Base-by-base conservation (phyloP, 2,888 invertebrate genomes). In the Thelaira solivaga region DNA sequence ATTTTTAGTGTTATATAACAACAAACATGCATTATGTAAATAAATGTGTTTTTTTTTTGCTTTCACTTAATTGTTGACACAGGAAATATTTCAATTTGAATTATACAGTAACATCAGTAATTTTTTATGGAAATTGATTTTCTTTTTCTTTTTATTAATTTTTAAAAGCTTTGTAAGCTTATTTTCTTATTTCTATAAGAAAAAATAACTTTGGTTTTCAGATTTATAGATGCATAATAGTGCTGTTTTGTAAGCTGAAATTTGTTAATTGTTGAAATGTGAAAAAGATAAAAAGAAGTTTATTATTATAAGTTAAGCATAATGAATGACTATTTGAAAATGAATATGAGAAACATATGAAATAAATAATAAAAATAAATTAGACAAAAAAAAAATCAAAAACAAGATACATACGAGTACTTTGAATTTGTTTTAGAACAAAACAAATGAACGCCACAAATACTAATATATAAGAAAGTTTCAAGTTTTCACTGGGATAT, bases 211-310 rank as follows among this genome's bases (percentile, higher is more conserved):
- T n/a, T n/a, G 11, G 26, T 31, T 53, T 43, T 20, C 29, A 77
- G 81, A 83, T 84, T 89, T 89, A 89, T 71, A 89, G 88, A 86
- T 89, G 89, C 89, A 89, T 89, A 82, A 89, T 86, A 84, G 89
- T 89, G 87, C 88, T 89, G 86, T 89, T 89, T 86, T 89, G 89
- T 84, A 88, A 88, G 87, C 89, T 89, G 87, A 81, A 67, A 22
- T 76, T 61, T 73, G 61, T 67, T 76, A 51, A 74, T 76, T 71
- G 67, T 80, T 55, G 65, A 51, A 45, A 29, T 16, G 53, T 18
- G 13, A 26, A 43, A 47, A 62, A 64, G 43, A 71, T 49, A 41
- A 6, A 51, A 45, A 39, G 57, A 2, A 64, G 39, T 31, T 53
- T 36, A 45, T 67, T 51, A 47, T 69, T 72, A n/a, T n/a, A n/a